Evolutionary conservation across 2,113 vertebrate genomes (phyloP).

Genomic region (Thamnaconus septentrionalis): DNA sequence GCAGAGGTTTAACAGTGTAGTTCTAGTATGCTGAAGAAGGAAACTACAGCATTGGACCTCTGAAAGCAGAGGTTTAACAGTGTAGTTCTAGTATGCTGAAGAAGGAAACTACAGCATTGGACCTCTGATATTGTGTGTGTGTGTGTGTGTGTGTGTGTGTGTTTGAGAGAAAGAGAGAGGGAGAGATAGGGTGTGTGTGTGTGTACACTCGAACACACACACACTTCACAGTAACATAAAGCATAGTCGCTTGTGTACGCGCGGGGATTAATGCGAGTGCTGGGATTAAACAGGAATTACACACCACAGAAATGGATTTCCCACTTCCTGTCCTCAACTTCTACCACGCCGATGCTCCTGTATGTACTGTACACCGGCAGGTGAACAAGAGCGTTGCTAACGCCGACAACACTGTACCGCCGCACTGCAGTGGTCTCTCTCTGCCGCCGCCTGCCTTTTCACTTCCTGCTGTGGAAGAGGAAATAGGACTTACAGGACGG

Average conservation of each 20-base stretch:
- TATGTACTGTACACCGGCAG: too few relatives aligned
- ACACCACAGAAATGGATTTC: not conserved
- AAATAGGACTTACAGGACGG: constrained; percentile 32
- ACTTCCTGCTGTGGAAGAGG: constrained; percentile 43
- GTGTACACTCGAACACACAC: too few relatives aligned
- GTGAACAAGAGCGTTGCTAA: too few relatives aligned
- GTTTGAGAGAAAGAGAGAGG: too few relatives aligned
- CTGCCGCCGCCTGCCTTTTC: constrained; percentile 1
- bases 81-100: constrained; percentile 12
- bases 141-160: too few relatives aligned
- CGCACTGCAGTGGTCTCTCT: too few relatives aligned
- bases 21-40: constrained; percentile 7
- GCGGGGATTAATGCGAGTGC: not conserved
- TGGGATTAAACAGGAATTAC: constrained; percentile 9
- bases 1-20: constrained; percentile 15
- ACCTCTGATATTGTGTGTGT: not conserved
- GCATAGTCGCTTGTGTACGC: not conserved
- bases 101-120: not conserved
- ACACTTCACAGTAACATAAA: not conserved
- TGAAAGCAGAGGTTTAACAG: constrained; percentile 10
- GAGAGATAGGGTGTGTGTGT: too few relatives aligned
- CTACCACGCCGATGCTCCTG: too few relatives aligned
- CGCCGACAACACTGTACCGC: too few relatives aligned
- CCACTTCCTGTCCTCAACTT: not conserved
- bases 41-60: not conserved